Conservation (phyloP, 2,888 invertebrate genomes). For the Agriopis marginaria region DNA sequence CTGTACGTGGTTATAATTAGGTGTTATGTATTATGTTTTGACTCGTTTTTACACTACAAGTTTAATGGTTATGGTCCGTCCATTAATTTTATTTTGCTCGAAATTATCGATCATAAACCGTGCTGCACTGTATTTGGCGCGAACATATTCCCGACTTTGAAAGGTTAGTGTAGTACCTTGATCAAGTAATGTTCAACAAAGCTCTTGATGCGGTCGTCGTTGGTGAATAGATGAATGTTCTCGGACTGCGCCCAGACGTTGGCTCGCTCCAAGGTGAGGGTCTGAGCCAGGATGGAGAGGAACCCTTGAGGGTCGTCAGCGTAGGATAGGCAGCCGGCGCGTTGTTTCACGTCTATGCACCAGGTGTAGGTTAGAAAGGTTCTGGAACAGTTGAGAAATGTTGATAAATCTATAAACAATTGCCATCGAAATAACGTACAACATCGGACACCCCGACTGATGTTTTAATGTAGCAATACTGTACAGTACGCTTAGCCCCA, state of each 20-base stretch:
- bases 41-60: no score
- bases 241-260: constrained; percentile 89
- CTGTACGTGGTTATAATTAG: no score
- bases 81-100: no score
- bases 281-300: constrained; percentile 92
- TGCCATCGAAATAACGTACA: background rate
- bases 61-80: no score
- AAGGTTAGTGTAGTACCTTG: constrained; percentile 41
- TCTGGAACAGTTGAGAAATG: constrained; percentile 71
- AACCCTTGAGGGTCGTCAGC: constrained; percentile 93
- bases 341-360: constrained; percentile 94
- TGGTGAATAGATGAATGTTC: constrained; percentile 91
- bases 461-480: no score
- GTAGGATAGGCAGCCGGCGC: constrained; percentile 95
- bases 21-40: no score
- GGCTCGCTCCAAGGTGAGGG: constrained; percentile 90
- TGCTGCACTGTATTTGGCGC: background rate
- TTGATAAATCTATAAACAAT: background rate
- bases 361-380: constrained; percentile 89
- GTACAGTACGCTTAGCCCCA: no score
- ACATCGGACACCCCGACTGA: no score
- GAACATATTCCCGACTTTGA: background rate
- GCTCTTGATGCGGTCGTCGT: constrained; percentile 89
- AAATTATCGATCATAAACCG: background rate
- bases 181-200: constrained; percentile 90